Conservation (phyloP, 23 tunicate species). For the Trididemnum clinides region DNA sequence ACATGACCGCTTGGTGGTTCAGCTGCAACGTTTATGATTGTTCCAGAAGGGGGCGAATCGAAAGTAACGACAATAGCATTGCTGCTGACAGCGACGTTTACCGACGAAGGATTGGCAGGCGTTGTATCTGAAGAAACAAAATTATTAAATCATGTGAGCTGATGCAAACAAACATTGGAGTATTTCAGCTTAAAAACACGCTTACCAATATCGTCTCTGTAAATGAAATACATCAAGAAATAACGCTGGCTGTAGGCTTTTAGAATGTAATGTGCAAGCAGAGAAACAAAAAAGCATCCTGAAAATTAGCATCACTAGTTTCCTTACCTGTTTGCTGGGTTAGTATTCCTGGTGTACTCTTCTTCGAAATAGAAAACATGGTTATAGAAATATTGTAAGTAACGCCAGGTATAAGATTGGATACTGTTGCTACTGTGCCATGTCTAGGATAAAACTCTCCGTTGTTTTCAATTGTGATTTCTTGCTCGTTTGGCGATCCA, state of each 20-base stretch:
- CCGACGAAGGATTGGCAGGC: not conserved
- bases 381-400: not conserved
- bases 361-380: not conserved
- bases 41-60: not conserved
- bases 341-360: not conserved
- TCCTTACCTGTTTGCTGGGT: not conserved
- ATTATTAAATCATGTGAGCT: no score
- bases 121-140: no score
- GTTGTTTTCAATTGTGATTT: not conserved
- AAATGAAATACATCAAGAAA: no score
- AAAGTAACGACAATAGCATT: not conserved
- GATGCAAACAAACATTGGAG: no score
- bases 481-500: not conserved
- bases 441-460: not conserved
- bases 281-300: no score
- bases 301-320: not conserved
- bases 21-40: not conserved
- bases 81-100: not conserved
- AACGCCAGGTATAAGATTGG: not conserved
- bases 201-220: no score
- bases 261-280: no score
- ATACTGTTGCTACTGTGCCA: not conserved
- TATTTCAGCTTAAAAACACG: no score
- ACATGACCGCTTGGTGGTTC: not conserved
- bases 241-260: no score